Base-by-base conservation (phyloP, 2,888 invertebrate species). In the Frankliniella fusca region DNA sequence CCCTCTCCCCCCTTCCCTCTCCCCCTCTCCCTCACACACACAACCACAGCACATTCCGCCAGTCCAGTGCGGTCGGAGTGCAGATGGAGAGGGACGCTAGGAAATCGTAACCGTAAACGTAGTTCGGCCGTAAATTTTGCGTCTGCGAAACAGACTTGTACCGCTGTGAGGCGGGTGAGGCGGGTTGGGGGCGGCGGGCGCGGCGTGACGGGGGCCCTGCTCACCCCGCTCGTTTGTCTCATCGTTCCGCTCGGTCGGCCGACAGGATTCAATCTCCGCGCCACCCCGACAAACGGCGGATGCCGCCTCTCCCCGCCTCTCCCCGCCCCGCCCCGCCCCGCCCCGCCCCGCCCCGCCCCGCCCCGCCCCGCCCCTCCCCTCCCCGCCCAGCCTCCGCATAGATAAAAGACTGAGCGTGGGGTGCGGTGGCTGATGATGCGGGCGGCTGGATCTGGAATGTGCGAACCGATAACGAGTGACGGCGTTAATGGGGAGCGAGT, bases 41-140 rank as follows among this genome's bases (percentile, higher is more conserved):
- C 38, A 38, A 2, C 2, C 38, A 38, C 38, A 38, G 38, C 38
- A 38, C n/a, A n/a, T n/a, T n/a, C n/a, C n/a, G 38, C 38, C 38
- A 38, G 38, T 38, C 38, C 38, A 38, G 38, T 38, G 38, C 5
- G 38, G 38, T 38, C 38, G 38, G 38, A 38, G 38, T 38, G 38
- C 38, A 38, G 38, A 38, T 38, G 38, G 38, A 38, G 38, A 38
- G 38, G 38, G 38, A 38, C 61, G 61, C n/a, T 61, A 20, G 61
- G 61, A 61, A 20, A 61, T 61, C 61, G 61, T 61, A 61, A 61
- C 61, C 61, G 61, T 61, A 61, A 61, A 61, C 61, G 61, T 61
- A 38, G 38, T 61, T 61, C 61, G 61, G 20, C 61, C 18, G 61
- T 61, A 61, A 15, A 61, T 61, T 61, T 61, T n/a, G 61, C 61